These are phyloP conservation scores for Oryzaephilus surinamensis DNA, from an alignment of 1,140 invertebrate species.

Conservation along the genomic window DNA sequence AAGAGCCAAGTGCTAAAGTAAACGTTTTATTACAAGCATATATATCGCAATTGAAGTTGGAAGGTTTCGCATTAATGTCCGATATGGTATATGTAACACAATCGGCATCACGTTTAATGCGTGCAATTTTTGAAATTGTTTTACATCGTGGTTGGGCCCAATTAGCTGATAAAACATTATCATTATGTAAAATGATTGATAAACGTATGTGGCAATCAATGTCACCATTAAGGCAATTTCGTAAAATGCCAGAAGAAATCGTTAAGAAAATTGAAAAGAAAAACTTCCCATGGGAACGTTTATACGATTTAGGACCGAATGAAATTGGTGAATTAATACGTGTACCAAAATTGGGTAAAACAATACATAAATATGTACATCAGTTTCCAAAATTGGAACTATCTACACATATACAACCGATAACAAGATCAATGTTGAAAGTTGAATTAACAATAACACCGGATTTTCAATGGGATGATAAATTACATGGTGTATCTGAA, in stretches of 20 bases:
- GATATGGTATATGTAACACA: conserved; percentile 99
- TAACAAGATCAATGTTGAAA: conserved; percentile 86
- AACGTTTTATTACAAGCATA: conserved; percentile 94
- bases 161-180: conserved; percentile 88
- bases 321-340: conserved; percentile 96
- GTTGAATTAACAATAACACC: conserved; percentile 98
- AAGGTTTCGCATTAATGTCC: conserved; percentile 96
- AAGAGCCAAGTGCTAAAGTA: conserved; percentile 96
- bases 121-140: conserved; percentile 97
- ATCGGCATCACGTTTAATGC: conserved; percentile 86
- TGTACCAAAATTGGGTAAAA: conserved; percentile 93
- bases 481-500: conserved; percentile 89
- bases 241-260: conserved; percentile 96
- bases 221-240: conserved; percentile 95
- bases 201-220: conserved; percentile 99
- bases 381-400: conserved; percentile 94
- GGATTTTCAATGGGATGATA: conserved; percentile 99
- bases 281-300: conserved; percentile 83
- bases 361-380: conserved; percentile 95
- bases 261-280: conserved; percentile 99
- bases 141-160: conserved; percentile 90
- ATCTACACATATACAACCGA: conserved; percentile 94
- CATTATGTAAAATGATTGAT: conserved; percentile 98
- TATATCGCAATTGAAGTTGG: conserved; percentile 95
- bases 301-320: conserved; percentile 93